These are phyloP conservation scores for Cancer borealis DNA, from an alignment of 2,888 invertebrate species.

Conservation along the genomic window DNA sequence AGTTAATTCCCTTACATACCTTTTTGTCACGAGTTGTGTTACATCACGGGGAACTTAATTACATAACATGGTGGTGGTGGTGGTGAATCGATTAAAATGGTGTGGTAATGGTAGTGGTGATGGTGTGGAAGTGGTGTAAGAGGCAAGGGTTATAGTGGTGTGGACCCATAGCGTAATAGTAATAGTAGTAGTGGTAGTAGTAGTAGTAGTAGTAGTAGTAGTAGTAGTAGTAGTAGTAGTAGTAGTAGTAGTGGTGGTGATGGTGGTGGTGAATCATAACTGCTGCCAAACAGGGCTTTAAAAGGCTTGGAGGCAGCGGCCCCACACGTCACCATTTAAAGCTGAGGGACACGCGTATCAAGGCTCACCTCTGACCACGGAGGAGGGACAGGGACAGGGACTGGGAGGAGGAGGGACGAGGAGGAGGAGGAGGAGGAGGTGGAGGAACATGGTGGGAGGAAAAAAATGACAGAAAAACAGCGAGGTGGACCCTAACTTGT, in stretches of 20 bases:
- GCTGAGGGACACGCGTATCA: conserved; percentile 11
- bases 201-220: neutral
- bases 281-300: neutral
- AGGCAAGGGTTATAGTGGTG: too few species aligned
- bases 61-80: neutral
- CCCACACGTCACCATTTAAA: conserved; percentile 24
- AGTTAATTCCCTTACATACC: neutral
- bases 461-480: neutral
- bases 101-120: too few species aligned
- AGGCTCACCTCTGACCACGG: neutral
- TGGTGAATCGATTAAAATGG: neutral
- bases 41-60: neutral
- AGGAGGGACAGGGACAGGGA: neutral
- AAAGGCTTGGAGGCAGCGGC: neutral
- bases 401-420: neutral
- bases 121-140: too few species aligned
- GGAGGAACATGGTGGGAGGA: neutral
- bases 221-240: neutral
- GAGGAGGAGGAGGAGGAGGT: neutral
- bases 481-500: neutral
- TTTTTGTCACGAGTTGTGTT: neutral
- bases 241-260: neutral
- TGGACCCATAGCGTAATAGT: neutral
- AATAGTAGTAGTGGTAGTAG: neutral
- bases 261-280: conserved; percentile 13